A percentile compares a stretch with the other conserved stretches of the same genome.
phyloP scores from a whole-genome alignment of 2,888 invertebrate genomes.

The Venustoraphidia nigricollis region DNA sequence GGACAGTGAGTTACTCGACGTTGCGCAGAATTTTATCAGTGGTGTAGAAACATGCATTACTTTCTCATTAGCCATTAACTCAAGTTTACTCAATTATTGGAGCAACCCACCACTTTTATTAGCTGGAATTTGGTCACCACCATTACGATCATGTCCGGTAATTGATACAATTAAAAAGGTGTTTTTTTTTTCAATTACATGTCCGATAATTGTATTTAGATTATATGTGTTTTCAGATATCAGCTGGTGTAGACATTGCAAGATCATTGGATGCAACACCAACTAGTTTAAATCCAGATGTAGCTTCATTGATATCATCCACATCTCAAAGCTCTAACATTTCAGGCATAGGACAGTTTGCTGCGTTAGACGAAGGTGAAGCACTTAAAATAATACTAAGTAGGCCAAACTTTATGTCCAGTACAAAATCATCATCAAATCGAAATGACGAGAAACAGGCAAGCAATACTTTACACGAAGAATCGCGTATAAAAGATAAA shows the following conservation, averaged over 20 bases:
- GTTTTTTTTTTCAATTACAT: background rate
- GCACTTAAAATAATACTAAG: conserved; percentile 53
- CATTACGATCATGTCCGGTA: conserved; percentile 58
- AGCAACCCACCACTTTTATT: conserved; percentile 65
- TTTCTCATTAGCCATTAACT: conserved; percentile 65
- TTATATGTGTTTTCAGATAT: conserved; percentile 26
- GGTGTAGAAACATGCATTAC: conserved; percentile 59
- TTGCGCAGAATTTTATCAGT: conserved; percentile 58
- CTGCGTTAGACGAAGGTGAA: conserved; percentile 51
- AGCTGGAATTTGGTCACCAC: conserved; percentile 74
- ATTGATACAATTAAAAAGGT: conserved; percentile 11
- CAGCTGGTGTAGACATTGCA: conserved; percentile 65
- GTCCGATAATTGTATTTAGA: conserved; percentile 2
- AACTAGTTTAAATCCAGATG: conserved; percentile 19
- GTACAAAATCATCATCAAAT: background rate
- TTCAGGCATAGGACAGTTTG: conserved; percentile 30
- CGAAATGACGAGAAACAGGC: background rate
- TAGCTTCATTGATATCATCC: conserved; percentile 25
- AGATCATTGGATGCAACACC: conserved; percentile 26
- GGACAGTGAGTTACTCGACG: conserved; percentile 66
- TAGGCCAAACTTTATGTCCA: conserved; percentile 13
- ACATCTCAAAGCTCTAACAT: conserved; percentile 25
- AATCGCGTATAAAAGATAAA: conserved; percentile 9
- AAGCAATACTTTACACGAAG: conserved; percentile 7
- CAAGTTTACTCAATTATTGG: conserved; percentile 82